Percentiles rank a stretch among this genome's conserved stretches.
These are phyloP conservation scores for Rhamphomyia laevipes DNA, from an alignment of 2,888 invertebrate species.

Conservation along the genomic window DNA sequence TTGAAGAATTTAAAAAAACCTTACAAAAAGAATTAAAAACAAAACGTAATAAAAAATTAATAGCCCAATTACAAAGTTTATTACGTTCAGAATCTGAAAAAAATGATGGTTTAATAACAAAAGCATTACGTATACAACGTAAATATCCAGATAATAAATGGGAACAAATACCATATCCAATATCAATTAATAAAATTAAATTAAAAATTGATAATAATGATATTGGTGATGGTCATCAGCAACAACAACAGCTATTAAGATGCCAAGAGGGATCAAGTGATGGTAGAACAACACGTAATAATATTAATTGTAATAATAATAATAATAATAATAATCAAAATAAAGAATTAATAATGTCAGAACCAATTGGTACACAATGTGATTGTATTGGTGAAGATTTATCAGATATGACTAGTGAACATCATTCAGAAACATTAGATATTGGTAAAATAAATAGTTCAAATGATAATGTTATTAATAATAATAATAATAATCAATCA, in stretches of 20 bases:
- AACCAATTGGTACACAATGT: too few relatives aligned
- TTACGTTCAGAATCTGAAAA: neutral
- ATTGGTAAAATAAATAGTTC: too few relatives aligned
- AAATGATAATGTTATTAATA: too few relatives aligned
- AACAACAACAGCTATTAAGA: neutral
- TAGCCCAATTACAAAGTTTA: neutral
- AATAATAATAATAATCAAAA: too few relatives aligned
- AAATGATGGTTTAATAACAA: neutral
- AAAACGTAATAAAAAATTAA: neutral
- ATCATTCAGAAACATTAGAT: too few relatives aligned
- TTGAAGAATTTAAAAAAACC: neutral
- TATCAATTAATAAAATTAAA: neutral
- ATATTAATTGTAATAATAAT: too few relatives aligned
- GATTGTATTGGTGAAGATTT: too few relatives aligned
- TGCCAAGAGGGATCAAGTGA: too few relatives aligned
- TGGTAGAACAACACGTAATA: too few relatives aligned
- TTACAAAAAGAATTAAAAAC: neutral
- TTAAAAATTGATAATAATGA: neutral
- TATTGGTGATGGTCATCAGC: neutral
- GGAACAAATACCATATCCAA: neutral
- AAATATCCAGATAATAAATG: neutral
- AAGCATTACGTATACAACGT: neutral
- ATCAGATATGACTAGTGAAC: too few relatives aligned
- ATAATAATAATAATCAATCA: too few relatives aligned
- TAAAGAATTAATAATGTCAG: neutral